phyloP scores from a whole-genome alignment of 2,113 vertebrate species.

The Rhinoptilus africanus region DNA sequence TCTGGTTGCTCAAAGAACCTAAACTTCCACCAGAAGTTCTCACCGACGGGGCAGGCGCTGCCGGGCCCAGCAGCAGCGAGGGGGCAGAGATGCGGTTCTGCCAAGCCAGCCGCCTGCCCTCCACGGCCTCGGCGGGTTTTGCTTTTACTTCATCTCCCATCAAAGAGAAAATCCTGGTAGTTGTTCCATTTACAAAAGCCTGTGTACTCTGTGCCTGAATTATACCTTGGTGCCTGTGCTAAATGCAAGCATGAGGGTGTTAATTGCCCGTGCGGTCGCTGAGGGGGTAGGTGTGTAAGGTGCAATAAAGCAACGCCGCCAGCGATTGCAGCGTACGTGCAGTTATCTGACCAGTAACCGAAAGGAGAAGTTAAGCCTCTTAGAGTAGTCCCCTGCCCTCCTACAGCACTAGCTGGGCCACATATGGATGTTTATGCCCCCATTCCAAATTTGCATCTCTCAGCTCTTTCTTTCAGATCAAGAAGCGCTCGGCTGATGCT shows the following conservation, averaged over 20 bases:
- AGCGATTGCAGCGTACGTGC: accelerated
- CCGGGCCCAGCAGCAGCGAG: not conserved
- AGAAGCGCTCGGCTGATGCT: not conserved
- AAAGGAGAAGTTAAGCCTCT: not conserved
- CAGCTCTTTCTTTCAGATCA: not conserved
- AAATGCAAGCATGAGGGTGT: not conserved
- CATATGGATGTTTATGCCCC: not conserved
- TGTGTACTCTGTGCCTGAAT: not conserved
- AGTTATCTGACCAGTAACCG: not conserved
- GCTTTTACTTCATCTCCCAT: not conserved
- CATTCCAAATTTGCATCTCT: not conserved
- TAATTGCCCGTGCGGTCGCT: not conserved
- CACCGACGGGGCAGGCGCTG: not conserved
- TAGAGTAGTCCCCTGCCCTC: not conserved
- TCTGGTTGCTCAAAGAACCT: not conserved
- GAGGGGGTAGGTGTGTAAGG: not conserved
- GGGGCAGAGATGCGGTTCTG: not conserved
- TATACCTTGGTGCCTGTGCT: not conserved
- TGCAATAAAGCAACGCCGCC: accelerated
- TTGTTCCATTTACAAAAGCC: not conserved
- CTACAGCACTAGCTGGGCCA: not conserved
- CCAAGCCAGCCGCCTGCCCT: not conserved
- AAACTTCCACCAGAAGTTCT: not conserved
- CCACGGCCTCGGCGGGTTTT: accelerated
- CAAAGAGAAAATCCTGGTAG: not conserved